Base-by-base conservation (phyloP, 2,113 vertebrate species). In the Irena cyanogastra region DNA sequence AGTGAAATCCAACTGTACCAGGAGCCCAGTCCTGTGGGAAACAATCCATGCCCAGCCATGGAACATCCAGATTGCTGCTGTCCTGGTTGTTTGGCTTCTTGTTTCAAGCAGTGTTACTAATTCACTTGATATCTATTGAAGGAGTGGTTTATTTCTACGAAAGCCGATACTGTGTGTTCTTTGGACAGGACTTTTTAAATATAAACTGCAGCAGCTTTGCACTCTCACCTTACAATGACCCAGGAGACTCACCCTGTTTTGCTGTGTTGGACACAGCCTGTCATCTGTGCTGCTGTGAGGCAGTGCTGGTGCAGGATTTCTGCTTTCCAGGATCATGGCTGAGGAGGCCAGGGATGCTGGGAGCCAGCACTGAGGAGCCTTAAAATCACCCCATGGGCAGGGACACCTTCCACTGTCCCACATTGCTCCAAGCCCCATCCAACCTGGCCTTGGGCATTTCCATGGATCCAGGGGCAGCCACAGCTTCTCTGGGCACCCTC, bases 361-460 rank as follows among this genome's bases (percentile, higher is more conserved):
- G 37, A 80, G 52, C 33, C 56, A 61, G 41, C 60, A 31, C 12
- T 37, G 85, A 65, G 39, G 33, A 86, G 28, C 45, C 37, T 74
- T 28, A 39, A 39, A 89, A 75, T 66, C 33, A 45, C 20, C 23
- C 33, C n/a, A 15, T 6, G 19, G 8, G 19, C 52, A 82, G 69
- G 59, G 35, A 33, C n/a, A 45, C 20, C 11, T 75, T 4, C 11
- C 69, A 45, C 39, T 16, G 0, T 10, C 28, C 9, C 53, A 53
- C 1, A 2, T 0, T 30, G n/a, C 45, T 89, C 53, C 45, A 59
- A 44, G 18, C 22, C 31, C 12, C 0, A 0, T 20, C 42, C 52
- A 72, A 0, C 28, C 45, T 59, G 60, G 33, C 27, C 13, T 45
- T 23, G 39, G 23, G 2, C 44, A 66, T 15, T 81, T 2, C 37